A percentile compares a stretch with the other conserved stretches of the same genome.
Conservation (phyloP, 2,113 vertebrate genomes). For the Peucedramus taeniatus region DNA sequence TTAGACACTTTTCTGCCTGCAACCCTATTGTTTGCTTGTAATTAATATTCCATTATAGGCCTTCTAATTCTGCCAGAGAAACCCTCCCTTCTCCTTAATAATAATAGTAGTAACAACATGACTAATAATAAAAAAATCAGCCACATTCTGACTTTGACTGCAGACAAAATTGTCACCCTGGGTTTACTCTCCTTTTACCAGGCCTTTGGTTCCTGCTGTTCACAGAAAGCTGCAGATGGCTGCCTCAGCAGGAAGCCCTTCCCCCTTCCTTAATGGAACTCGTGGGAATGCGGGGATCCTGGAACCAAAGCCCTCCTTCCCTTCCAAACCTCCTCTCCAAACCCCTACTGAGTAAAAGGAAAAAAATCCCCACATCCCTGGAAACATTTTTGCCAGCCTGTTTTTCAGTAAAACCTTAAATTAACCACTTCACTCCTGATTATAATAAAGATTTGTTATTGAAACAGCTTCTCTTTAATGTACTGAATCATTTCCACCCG, state of each 20-base stretch:
- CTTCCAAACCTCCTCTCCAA: constrained; percentile 89
- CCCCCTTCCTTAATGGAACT: constrained; percentile 91
- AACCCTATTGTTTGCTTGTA: constrained; percentile 69
- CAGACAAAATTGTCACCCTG: constrained; percentile 67
- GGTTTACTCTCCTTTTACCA: constrained; percentile 67
- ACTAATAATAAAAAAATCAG: constrained; percentile 7
- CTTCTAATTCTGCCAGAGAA: constrained; percentile 43
- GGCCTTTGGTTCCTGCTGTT: constrained; percentile 78
- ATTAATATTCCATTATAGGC: constrained; percentile 44
- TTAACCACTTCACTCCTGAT: constrained; percentile 79
- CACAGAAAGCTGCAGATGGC: constrained; percentile 79
- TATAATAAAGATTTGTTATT: constrained; percentile 72
- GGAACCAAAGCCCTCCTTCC: constrained; percentile 86
- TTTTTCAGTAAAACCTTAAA: constrained; percentile 73
- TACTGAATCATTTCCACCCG: constrained; percentile 71
- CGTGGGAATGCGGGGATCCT: constrained; percentile 88
- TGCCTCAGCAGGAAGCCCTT: constrained; percentile 88
- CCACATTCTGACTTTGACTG: constrained; percentile 37
- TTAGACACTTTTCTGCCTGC: constrained; percentile 53
- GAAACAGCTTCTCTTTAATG: constrained; percentile 71
- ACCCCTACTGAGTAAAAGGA: constrained; percentile 77
- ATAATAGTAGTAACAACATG: constrained; percentile 7
- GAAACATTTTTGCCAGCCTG: constrained; percentile 75
- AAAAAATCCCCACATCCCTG: constrained; percentile 73
- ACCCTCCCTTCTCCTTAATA: constrained; percentile 27